These are phyloP conservation scores for Bovichtus variegatus DNA, from an alignment of 2,797 vertebrate species.

Conservation along the genomic window DNA sequence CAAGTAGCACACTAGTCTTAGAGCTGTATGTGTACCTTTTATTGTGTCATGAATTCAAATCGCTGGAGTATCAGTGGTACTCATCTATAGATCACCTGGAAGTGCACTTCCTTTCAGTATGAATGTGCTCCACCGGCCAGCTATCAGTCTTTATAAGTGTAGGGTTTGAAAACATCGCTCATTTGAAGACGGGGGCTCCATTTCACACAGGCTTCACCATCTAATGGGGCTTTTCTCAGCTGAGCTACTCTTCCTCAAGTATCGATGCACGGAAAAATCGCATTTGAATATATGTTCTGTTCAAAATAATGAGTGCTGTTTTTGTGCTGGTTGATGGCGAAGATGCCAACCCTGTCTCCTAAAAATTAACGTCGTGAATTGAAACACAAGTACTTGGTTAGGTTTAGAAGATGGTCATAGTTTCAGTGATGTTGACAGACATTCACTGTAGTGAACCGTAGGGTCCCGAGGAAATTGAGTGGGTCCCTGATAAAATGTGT, in stretches of 20 bases:
- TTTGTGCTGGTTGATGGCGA: too few species aligned
- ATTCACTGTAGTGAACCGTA: too few species aligned
- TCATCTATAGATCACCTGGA: constrained; percentile 36
- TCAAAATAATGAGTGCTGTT: constrained; percentile 26
- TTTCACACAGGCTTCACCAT: constrained; percentile 20
- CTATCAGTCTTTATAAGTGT: constrained; percentile 11
- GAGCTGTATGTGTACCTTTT: background rate
- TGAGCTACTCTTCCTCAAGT: background rate
- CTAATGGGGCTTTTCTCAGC: background rate
- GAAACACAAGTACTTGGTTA: too few species aligned
- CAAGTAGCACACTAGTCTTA: background rate
- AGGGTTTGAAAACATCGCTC: constrained; percentile 11
- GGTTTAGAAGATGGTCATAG: too few species aligned
- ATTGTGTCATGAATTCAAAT: constrained; percentile 46
- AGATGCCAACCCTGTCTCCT: too few species aligned
- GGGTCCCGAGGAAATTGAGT: too few species aligned
- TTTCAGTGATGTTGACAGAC: too few species aligned
- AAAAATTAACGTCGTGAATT: too few species aligned
- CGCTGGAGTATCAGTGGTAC: background rate
- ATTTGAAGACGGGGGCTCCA: constrained; percentile 19
- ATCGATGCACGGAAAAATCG: background rate
- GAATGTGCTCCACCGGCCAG: background rate
- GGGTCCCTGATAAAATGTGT: too few species aligned
- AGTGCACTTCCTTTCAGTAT: constrained; percentile 23
- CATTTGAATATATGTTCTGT: background rate